Conservation (phyloP, 2,797 vertebrate species). For the Etheostoma nigrum region DNA sequence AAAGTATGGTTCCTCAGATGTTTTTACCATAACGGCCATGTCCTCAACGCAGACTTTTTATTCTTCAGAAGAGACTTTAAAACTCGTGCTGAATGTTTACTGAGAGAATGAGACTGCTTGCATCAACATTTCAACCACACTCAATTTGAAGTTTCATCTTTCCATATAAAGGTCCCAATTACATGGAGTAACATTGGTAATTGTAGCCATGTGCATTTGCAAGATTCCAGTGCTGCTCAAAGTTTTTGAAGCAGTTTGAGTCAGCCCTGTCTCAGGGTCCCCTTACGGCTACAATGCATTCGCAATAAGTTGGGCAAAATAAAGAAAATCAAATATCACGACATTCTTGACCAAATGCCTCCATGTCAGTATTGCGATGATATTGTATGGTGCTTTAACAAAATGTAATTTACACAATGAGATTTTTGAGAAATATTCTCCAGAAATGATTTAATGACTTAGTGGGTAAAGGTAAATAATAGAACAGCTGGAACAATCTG, state of each 20-base stretch:
- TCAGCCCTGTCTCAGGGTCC: too few relatives aligned
- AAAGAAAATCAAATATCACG: too few relatives aligned
- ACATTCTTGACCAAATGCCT: too few relatives aligned
- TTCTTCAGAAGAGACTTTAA: conserved; percentile 36
- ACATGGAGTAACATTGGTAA: conserved; percentile 26
- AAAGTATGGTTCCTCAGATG: conserved; percentile 12
- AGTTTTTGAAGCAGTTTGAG: background rate
- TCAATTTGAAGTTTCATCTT: conserved; percentile 54
- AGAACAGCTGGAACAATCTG: too few relatives aligned
- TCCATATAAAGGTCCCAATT: conserved; percentile 55
- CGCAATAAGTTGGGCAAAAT: too few relatives aligned
- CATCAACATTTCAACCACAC: conserved; percentile 56
- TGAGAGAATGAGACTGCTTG: conserved; percentile 55
- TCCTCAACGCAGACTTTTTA: conserved; percentile 18
- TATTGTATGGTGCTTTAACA: too few relatives aligned
- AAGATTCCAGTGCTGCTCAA: background rate
- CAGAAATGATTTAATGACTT: too few relatives aligned
- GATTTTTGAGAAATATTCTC: too few relatives aligned
- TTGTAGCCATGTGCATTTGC: background rate
- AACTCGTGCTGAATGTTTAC: conserved; percentile 41
- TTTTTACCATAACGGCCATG: conserved; percentile 23
- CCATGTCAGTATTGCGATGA: too few relatives aligned
- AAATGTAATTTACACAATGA: too few relatives aligned
- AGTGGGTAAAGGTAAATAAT: too few relatives aligned
- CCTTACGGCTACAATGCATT: too few relatives aligned